Evolutionary conservation across 1,140 invertebrate species (phyloP).

Genomic region (Micrasema minimum): DNA sequence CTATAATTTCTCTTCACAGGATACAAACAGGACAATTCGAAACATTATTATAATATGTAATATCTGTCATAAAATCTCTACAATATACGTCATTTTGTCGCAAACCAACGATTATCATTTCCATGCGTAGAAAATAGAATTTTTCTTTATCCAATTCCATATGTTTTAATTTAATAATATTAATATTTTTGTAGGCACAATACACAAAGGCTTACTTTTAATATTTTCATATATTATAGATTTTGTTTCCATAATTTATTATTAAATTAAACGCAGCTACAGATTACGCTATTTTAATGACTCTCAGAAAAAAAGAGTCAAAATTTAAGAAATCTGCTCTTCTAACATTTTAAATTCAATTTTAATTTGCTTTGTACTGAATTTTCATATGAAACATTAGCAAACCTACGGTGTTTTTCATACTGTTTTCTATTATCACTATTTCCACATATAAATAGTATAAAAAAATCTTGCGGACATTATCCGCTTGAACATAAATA

Average conservation of each 20-base stretch:
- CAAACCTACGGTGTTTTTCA: too few relatives aligned
- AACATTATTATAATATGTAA: background rate
- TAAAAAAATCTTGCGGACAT: too few relatives aligned
- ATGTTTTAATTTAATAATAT: constrained; percentile 8
- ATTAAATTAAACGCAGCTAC: constrained; percentile 5
- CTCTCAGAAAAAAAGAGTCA: too few relatives aligned
- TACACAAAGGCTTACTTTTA: constrained; percentile 16
- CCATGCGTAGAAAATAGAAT: constrained; percentile 19
- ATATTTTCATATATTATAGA: constrained; percentile 22
- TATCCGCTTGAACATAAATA: too few relatives aligned
- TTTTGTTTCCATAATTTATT: constrained; percentile 23
- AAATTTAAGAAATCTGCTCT: too few relatives aligned
- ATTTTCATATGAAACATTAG: too few relatives aligned
- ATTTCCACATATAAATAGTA: too few relatives aligned
- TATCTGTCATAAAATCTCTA: background rate
- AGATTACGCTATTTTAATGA: background rate
- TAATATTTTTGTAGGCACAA: constrained; percentile 20
- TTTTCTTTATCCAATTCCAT: constrained; percentile 12
- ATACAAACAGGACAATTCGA: too few relatives aligned
- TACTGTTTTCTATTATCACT: too few relatives aligned
- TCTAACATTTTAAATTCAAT: too few relatives aligned
- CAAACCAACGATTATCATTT: background rate
- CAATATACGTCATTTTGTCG: background rate
- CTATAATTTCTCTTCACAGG: too few relatives aligned
- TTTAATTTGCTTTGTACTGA: too few relatives aligned